Conservation (phyloP, 2,888 invertebrate genomes). For the Pheosia tremula region DNA sequence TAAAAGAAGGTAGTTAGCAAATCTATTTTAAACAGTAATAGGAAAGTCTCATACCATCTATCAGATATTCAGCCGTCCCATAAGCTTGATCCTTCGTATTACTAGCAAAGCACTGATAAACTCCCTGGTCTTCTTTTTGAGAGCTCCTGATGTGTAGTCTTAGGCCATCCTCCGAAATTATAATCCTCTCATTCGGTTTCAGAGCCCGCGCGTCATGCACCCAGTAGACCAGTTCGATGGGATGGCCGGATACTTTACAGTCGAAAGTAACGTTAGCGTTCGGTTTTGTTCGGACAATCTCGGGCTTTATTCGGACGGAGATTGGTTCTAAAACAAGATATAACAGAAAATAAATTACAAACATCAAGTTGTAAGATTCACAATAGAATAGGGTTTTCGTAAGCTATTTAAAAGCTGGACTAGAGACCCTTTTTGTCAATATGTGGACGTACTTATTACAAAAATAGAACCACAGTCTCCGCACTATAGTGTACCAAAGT, state of each 20-base stretch:
- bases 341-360: constrained; percentile 1
- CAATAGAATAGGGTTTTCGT: no score
- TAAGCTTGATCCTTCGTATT: constrained; percentile 94
- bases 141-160: constrained; percentile 87
- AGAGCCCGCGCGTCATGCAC: constrained; percentile 90
- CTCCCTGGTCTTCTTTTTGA: constrained; percentile 93
- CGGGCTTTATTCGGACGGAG: constrained; percentile 91
- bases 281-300: constrained; percentile 91
- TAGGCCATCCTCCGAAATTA: constrained; percentile 77
- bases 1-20: no score
- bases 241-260: constrained; percentile 94
- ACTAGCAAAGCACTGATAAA: constrained; percentile 96
- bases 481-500: no score
- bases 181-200: constrained; percentile 83
- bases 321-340: constrained; percentile 86
- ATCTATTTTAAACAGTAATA: neutral
- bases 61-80: constrained; percentile 91
- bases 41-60: constrained; percentile 86
- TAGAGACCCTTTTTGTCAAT: no score
- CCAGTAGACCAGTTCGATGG: constrained; percentile 92
- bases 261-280: constrained; percentile 94
- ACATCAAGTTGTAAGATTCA: no score
- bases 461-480: no score
- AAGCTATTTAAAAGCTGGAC: no score
- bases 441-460: no score